Evolutionary conservation across 2,113 vertebrate species (phyloP).

Genomic region (Guaruba guarouba): DNA sequence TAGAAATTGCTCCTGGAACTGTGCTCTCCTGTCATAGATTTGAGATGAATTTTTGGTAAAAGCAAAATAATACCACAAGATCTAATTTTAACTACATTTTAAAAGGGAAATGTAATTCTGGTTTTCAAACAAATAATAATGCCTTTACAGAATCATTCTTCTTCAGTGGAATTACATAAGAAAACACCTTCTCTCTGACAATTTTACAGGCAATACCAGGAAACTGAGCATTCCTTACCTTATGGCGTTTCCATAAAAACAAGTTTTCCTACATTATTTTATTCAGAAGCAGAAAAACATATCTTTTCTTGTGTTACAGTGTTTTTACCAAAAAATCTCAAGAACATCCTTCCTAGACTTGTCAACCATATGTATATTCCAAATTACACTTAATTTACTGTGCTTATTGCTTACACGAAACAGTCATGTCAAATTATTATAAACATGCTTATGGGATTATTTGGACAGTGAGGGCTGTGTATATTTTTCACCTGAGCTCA

Average conservation of each 20-base stretch:
- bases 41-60: slow-evolving; percentile 28
- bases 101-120: slow-evolving; percentile 13
- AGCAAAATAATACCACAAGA: slow-evolving; percentile 19
- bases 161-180: slow-evolving; percentile 12
- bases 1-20: neutral
- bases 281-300: slow-evolving; percentile 5
- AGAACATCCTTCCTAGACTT: neutral
- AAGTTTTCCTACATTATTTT: neutral
- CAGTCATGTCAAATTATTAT: neutral
- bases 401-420: neutral
- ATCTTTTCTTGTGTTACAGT: neutral
- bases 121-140: neutral
- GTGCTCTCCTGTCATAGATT: neutral
- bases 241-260: slow-evolving; percentile 34
- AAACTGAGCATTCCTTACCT: slow-evolving; percentile 9
- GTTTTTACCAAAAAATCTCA: neutral
- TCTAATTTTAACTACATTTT: slow-evolving; percentile 46
- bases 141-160: slow-evolving; percentile 18
- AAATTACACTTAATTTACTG: neutral
- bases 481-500: neutral
- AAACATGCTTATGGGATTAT: neutral
- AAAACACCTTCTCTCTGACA: slow-evolving; percentile 46
- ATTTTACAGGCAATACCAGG: slow-evolving; percentile 64
- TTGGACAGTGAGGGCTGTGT: neutral
- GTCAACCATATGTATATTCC: neutral